Percentiles rank a stretch among this genome's conserved stretches.
Evolutionary conservation across 2,888 invertebrate genomes (phyloP).

Genomic region (Hartigia nigra): DNA sequence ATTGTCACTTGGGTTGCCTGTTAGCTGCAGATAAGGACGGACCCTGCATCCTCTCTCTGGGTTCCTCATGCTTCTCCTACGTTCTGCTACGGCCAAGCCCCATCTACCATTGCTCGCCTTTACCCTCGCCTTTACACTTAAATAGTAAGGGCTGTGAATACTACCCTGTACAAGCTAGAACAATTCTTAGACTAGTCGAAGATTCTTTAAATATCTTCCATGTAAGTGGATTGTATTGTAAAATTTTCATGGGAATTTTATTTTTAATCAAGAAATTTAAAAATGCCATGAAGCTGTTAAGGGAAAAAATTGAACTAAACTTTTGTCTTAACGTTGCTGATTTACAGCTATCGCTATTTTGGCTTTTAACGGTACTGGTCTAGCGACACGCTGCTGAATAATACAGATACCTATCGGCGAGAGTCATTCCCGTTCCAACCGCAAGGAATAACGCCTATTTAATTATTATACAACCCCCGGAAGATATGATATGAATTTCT

Average conservation of each 20-base stretch:
- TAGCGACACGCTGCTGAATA: conserved; percentile 33
- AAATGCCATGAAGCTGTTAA: neutral
- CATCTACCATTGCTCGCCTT: conserved; percentile 23
- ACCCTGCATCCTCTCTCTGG: conserved; percentile 54
- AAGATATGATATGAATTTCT: conserved; percentile 39
- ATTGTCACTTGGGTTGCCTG: conserved; percentile 47
- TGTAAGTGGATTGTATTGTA: neutral
- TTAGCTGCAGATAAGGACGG: conserved; percentile 61
- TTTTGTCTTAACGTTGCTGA: neutral
- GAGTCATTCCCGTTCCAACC: conserved; percentile 22
- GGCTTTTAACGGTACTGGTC: conserved; percentile 13
- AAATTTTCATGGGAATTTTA: neutral
- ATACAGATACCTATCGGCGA: conserved; percentile 35
- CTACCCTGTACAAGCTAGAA: neutral
- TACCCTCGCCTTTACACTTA: conserved; percentile 1
- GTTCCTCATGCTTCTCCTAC: conserved; percentile 33
- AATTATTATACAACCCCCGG: conserved; percentile 36
- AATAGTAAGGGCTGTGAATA: neutral
- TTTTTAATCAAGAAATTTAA: neutral
- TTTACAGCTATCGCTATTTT: neutral
- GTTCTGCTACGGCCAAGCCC: conserved; percentile 24
- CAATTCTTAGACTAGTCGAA: neutral
- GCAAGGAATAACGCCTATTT: conserved; percentile 36
- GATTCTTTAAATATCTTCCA: neutral
- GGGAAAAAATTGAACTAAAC: neutral